Base-by-base conservation (phyloP, 2,797 vertebrate genomes). In the Buphagus erythrorhynchus region DNA sequence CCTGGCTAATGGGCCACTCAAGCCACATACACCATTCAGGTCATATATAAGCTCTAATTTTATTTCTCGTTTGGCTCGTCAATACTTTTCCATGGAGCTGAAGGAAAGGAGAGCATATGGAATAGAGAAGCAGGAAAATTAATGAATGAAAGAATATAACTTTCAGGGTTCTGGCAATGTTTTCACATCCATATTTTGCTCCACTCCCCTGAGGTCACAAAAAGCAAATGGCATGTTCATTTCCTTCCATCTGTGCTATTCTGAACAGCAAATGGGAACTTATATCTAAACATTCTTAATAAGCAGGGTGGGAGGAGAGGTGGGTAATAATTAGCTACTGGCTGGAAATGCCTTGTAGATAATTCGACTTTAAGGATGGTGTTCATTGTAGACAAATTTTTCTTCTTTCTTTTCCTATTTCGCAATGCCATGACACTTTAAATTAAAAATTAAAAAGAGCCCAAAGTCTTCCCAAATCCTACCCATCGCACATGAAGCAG, bases 191-290 rank as follows among this genome's bases (percentile, higher is more conserved):
- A 95, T 88, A 95, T 97, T 95, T 94, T 96, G 58, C 76, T 97
- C 91, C 76, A 6, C 89, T 96, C 95, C 93, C 95, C 90, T 46
- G 95, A 96, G 95, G 86, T 95, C 93, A 91, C 62, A 80, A 88
- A 92, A 96, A 96, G 94, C 89, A 95, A 96, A 96, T 94, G 96
- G 96, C 96, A 96, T 95, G 94, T 93, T 96, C 95, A 96, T 96
- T 96, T 95, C 95, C 93, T 96, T 96, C 95, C 96, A 96, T 94
- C 95, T 96, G 94, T 78, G 87, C 94, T 89, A 95, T 95, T 97
- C 78, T 90, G 95, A 96, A 94, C 81, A 77, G 95, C 89, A 89
- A 93, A 91, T 0, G 62, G 68, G 89, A 95, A 91, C 82, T 91
- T 91, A 90, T 93, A 93, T 81, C 89, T 75, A 73, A 96, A 93